Percentiles rank a stretch among this genome's conserved stretches.
phyloP scores from a whole-genome alignment of 2,888 invertebrate genomes.

The Hesperia comma region DNA sequence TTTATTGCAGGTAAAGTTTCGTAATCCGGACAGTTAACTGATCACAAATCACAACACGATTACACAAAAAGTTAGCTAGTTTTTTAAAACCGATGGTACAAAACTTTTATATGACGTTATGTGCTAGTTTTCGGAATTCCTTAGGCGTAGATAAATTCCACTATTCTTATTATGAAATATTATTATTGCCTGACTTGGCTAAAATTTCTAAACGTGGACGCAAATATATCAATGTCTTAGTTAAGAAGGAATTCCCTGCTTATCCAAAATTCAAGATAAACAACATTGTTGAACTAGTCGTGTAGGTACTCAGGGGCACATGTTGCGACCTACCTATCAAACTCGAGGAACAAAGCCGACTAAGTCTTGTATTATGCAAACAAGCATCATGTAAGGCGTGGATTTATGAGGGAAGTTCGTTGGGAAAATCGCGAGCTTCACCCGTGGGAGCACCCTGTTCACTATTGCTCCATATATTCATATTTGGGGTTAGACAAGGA shows the following conservation, averaged over 20 bases:
- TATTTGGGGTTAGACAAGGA: slow-evolving; percentile 66
- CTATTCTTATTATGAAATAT: slow-evolving; percentile 12
- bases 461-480: slow-evolving; percentile 75
- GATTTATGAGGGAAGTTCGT: slow-evolving; percentile 82
- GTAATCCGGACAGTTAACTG: too few species aligned
- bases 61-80: too few species aligned
- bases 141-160: background rate
- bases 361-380: slow-evolving; percentile 84
- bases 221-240: slow-evolving; percentile 35
- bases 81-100: too few species aligned
- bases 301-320: slow-evolving; percentile 50
- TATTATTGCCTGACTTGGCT: slow-evolving; percentile 11
- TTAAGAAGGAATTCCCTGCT: slow-evolving; percentile 34
- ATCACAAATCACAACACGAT: too few species aligned
- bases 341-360: slow-evolving; percentile 73
- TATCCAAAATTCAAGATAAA: slow-evolving; percentile 37
- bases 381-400: slow-evolving; percentile 82
- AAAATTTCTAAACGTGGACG: slow-evolving; percentile 28
- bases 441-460: slow-evolving; percentile 62
- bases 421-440: slow-evolving; percentile 68
- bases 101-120: background rate
- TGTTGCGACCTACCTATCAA: slow-evolving; percentile 69
- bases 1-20: too few species aligned
- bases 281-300: slow-evolving; percentile 40
- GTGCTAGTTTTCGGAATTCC: background rate